phyloP scores from a whole-genome alignment of 2,888 invertebrate genomes.

The Pollenia amentaria region DNA sequence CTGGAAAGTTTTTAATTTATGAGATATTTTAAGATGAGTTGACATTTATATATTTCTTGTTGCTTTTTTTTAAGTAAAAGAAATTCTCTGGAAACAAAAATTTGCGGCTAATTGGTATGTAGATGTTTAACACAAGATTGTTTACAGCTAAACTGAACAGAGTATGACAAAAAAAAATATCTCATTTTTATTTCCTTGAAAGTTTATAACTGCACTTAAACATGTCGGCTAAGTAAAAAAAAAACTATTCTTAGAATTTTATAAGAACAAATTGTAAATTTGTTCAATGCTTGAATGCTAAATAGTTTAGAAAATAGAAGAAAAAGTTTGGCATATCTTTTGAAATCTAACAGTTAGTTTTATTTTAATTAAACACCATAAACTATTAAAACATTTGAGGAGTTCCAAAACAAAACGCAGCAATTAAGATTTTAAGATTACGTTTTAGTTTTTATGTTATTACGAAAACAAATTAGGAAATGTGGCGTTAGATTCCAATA shows the following conservation, averaged over 20 bases:
- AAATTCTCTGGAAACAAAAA: neutral
- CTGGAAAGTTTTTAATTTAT: conserved; percentile 58
- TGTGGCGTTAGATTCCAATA: too few species aligned
- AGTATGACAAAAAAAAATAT: neutral
- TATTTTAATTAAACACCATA: conserved; percentile 22
- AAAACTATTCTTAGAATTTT: conserved; percentile 22
- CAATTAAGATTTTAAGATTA: too few species aligned
- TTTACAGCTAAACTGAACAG: neutral
- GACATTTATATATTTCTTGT: conserved; percentile 54
- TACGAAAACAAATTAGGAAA: too few species aligned
- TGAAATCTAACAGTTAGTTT: conserved; percentile 6
- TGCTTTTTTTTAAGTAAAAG: neutral
- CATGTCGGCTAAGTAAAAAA: neutral
- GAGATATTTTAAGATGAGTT: conserved; percentile 63
- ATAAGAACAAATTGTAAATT: neutral
- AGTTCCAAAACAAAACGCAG: too few species aligned
- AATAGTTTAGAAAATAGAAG: conserved; percentile 7
- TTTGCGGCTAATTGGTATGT: conserved; percentile 53
- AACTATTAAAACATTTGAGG: neutral
- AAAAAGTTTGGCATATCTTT: neutral
- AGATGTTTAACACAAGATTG: conserved; percentile 51
- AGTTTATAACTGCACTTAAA: conserved; percentile 16
- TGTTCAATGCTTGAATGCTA: conserved; percentile 9
- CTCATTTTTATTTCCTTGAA: conserved; percentile 30
- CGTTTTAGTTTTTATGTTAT: too few species aligned